Evolutionary conservation across 2,888 invertebrate species (phyloP), one percentile per base, ranked within the genome.

Genomic region (Hecatera dysodea): DNA sequence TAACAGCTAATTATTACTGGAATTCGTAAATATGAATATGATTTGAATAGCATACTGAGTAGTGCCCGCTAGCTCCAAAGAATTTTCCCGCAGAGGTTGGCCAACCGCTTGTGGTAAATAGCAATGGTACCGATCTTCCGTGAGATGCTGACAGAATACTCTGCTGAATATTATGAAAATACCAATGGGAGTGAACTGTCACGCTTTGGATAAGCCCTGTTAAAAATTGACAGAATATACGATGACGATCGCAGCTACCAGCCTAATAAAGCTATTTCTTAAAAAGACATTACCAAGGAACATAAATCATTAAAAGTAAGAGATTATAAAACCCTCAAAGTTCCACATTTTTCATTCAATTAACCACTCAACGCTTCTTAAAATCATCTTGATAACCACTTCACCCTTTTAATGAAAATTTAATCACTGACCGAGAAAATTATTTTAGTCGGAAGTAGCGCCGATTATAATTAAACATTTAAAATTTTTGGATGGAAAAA

Each of bases 341-440:
- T 71, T 74, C 66, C 57, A 72, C 71, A 85, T 85, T 85, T 83
- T 81, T 85, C 84, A 85, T 85, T 83, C 78, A 81, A 83, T 83
- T 83, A 83, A 78, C 68, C 83, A 83, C 71, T 83, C 74, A 70
- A 71, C 75, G 81, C 74, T 74, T 63, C 72, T 69, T 74, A 72
- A 69, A 85, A 76, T 81, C 56, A 81, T 83, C 78, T 78, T 78
- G 75, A 78, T 78, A 78, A 83, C 75, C 75, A 74, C 75, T 83
- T 85, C 69, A 75, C 81, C 83, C 84, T 80, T 85, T 83, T 83
- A 74, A 85, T 85, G 81, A 85, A 82, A 83, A 76, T 84, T 83
- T 81, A 80, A 85, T 81, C 81, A 85, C 64, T 60, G 72, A 59
- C 72, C 71, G 60, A 62, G 73, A 72, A 75, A 78, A 76, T 78